Percentiles rank a stretch among this genome's conserved stretches.
Conservation (phyloP, 2,113 vertebrate genomes). For the Eonycteris spelaea region DNA sequence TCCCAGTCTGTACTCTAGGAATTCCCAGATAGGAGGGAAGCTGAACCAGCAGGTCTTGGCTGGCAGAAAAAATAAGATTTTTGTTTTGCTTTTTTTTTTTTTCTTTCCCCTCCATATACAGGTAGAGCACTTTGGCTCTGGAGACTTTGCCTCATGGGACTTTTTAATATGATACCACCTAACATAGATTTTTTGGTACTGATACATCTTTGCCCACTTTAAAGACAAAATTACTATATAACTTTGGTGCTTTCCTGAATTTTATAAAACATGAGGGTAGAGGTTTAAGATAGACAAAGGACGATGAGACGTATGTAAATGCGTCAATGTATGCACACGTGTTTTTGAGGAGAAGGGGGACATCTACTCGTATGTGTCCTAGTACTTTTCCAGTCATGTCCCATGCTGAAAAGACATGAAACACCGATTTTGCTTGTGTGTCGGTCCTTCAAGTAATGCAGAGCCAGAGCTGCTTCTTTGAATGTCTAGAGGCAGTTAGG, state of each 20-base stretch:
- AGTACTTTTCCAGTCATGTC: not conserved
- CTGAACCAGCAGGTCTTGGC: not conserved
- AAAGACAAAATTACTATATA: not conserved
- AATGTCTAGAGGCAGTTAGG: not conserved
- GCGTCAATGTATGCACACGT: too few species aligned
- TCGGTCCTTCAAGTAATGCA: not conserved
- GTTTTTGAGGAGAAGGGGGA: not conserved
- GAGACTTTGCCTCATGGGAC: not conserved
- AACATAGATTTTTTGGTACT: not conserved
- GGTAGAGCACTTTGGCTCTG: not conserved
- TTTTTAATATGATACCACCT: not conserved
- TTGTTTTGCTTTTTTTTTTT: not conserved
- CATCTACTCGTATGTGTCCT: not conserved
- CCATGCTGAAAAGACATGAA: not conserved
- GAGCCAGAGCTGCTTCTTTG: not conserved
- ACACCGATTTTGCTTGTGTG: not conserved
- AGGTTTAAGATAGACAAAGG: not conserved
- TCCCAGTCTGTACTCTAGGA: not conserved
- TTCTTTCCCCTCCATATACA: not conserved
- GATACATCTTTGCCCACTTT: not conserved
- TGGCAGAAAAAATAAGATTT: not conserved
- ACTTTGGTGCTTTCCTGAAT: not conserved
- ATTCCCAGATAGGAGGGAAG: not conserved
- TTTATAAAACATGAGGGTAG: not conserved
- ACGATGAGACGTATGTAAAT: rapidly evolving